These are phyloP conservation scores for Tiliqua scincoides DNA, from an alignment of 2,113 vertebrate species.

Conservation along the genomic window DNA sequence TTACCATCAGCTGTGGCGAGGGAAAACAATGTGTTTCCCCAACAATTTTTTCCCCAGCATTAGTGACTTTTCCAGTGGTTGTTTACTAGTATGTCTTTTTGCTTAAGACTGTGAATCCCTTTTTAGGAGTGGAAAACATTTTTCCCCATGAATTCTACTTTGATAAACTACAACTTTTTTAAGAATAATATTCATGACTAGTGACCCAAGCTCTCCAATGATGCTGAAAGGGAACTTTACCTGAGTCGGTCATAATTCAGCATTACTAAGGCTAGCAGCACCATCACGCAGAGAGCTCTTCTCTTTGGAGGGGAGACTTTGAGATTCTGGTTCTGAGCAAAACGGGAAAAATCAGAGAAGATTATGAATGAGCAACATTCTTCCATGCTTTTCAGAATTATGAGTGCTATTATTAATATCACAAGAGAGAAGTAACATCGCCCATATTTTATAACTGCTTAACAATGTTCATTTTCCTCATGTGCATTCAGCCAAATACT, in stretches of 20 bases:
- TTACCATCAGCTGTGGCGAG: no score
- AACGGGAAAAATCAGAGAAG: conserved; percentile 9
- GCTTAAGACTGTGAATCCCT: no score
- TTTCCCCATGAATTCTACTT: no score
- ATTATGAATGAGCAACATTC: not conserved
- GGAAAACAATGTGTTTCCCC: no score
- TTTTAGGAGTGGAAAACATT: no score
- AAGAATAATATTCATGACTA: not conserved
- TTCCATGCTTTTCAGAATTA: not conserved
- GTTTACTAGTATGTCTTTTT: no score
- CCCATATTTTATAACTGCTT: not conserved
- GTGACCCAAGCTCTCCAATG: not conserved
- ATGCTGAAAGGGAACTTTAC: conserved; percentile 70
- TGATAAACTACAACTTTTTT: not conserved
- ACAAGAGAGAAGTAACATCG: not conserved
- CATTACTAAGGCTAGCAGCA: conserved; percentile 85
- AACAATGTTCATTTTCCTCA: not conserved
- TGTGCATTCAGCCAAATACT: not conserved
- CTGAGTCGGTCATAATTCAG: conserved; percentile 85
- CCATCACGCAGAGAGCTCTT: conserved; percentile 90
- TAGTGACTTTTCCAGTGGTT: no score
- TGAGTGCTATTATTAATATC: no score
- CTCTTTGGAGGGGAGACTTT: conserved; percentile 88
- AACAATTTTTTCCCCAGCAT: no score
- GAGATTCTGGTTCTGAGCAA: conserved; percentile 85